Base-by-base conservation (phyloP, 37 sponge, comb jelly and placozoan genomes). In the Geodia barretti region DNA sequence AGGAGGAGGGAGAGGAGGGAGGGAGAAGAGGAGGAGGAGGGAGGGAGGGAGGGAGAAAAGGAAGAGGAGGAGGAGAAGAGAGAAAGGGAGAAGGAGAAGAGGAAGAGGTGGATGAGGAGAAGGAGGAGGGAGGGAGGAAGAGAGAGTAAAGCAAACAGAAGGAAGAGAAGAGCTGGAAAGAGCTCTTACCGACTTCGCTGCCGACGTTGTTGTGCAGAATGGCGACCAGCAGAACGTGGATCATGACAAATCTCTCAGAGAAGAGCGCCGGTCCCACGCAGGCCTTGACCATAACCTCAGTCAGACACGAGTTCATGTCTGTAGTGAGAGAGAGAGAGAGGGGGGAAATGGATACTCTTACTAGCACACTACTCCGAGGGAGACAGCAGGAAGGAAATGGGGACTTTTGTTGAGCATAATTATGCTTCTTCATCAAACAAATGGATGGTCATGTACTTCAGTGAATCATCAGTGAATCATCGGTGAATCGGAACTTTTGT, bases 191-290 rank as follows among this genome's bases (percentile, higher is more conserved):
- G 4, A 97, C 81, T 85, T 96, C 99, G 32, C 74, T 65, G 1
- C 92, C 97, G 28, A 92, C 83, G 24, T 78, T 84, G 21, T 43
- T 64, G 59, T 87, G 88, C 37, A 96, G 64, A 17, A 91, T 71
- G n/a, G 95, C 91, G 25, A 98, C 81, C 29, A 96, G 72, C 81
- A 93, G 83, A 63, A 87, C 76, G 74, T 93, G 87, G 38, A 96
- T 95, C 66, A 94, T 75, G 9, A 82, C 77, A 69, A 97, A 81
- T 35, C 78, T 80, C 69, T 87, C 92, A 17, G 81, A 73, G 20
- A 94, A 63, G 70, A 83, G 60, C 0, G 75, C 64, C 0, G 83
- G 78, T 3, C 41, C 4, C 4, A 88, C 59, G 70, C 95, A 94
- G 7, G 87, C 73, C 66, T 82, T 77, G 71, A 85, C 23, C 37